Percentiles rank a stretch among this genome's conserved stretches.
These are phyloP conservation scores for Sitophilus oryzae DNA, from an alignment of 1,140 invertebrate species.

Conservation along the genomic window DNA sequence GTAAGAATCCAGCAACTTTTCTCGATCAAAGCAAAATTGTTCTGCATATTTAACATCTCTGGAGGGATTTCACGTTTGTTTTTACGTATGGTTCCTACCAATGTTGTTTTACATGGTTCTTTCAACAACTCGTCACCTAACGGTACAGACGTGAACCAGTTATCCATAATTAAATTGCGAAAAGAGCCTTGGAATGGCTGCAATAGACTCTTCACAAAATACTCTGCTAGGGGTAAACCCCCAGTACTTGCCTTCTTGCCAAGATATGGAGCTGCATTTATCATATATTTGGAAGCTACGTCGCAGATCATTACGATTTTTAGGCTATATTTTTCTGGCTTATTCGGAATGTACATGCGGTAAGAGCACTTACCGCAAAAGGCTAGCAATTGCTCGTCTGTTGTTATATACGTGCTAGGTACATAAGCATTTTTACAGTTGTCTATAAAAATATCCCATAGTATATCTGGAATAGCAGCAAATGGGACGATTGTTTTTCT, in stretches of 20 bases:
- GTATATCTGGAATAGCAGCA: conserved; percentile 37
- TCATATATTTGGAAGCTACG: conserved; percentile 37
- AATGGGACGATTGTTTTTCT: conserved; percentile 36
- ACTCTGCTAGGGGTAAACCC: conserved; percentile 31
- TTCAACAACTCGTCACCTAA: conserved; percentile 32
- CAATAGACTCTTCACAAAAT: conserved; percentile 27
- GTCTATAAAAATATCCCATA: conserved; percentile 39
- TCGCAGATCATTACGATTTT: conserved; percentile 37
- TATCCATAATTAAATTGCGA: conserved; percentile 43
- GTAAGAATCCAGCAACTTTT: conserved; percentile 14
- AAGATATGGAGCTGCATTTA: conserved; percentile 36
- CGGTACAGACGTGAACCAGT: conserved; percentile 43
- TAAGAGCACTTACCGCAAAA: conserved; percentile 28
- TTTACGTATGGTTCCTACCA: conserved; percentile 36
- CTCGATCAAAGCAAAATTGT: conserved; percentile 12
- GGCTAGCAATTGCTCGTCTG: conserved; percentile 27
- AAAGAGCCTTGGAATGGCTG: conserved; percentile 35
- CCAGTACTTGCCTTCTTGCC: conserved; percentile 33
- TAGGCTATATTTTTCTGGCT: conserved; percentile 40
- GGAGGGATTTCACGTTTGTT: conserved; percentile 41
- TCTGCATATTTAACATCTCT: conserved; percentile 5
- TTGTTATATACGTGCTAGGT: too few species aligned
- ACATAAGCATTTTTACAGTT: conserved; percentile 30
- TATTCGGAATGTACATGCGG: conserved; percentile 38
- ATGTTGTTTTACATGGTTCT: conserved; percentile 36